Conservation (phyloP, 2,113 vertebrate genomes). For the Gyps fulvus region DNA sequence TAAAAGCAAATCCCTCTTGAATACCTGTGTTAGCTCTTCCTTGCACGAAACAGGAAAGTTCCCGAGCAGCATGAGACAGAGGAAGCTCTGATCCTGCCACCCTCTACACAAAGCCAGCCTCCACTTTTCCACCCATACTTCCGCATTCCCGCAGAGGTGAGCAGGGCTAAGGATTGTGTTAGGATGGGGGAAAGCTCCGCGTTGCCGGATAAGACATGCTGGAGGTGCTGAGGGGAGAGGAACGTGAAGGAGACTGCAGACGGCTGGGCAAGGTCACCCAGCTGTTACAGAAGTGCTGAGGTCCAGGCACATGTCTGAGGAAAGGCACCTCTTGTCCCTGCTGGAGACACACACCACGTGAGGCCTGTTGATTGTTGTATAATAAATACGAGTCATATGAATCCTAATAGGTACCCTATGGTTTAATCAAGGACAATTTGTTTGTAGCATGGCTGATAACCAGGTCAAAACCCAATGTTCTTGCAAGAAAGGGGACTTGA, state of each 20-base stretch:
- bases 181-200: not conserved
- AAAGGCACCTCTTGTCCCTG: not conserved
- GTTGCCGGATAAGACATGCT: fast-evolving
- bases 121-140: fast-evolving
- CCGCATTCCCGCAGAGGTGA: fast-evolving
- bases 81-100: not conserved
- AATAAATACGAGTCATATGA: not conserved
- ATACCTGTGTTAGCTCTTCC: not conserved
- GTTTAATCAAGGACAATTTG: not conserved
- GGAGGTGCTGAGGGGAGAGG: not conserved
- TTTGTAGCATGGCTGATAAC: not conserved
- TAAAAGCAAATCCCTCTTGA: not conserved
- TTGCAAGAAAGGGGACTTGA: not conserved
- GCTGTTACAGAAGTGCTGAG: not conserved
- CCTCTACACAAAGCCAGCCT: not conserved
- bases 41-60: fast-evolving
- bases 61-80: not conserved
- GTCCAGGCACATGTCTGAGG: not conserved
- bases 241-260: not conserved
- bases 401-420: not conserved
- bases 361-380: not conserved
- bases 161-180: fast-evolving
- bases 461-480: not conserved
- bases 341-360: not conserved
- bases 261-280: not conserved